Conservation (phyloP, 2,888 invertebrate genomes). For the Mimas tiliae region DNA sequence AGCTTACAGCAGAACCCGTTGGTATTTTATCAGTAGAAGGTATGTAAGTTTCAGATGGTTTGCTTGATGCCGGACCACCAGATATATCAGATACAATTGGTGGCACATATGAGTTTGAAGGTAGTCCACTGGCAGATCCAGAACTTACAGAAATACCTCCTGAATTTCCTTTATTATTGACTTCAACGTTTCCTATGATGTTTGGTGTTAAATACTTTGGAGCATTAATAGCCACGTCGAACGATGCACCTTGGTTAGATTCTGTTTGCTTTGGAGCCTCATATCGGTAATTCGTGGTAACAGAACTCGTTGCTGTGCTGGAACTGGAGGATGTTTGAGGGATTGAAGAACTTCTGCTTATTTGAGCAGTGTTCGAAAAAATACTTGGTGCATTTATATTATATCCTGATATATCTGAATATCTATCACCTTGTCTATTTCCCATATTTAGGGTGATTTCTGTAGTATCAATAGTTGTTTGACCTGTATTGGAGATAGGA, state of each 20-base stretch:
- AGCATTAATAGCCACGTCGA: constrained; percentile 62
- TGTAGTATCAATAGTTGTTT: background rate
- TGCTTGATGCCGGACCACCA: background rate
- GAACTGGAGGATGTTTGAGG: constrained; percentile 14
- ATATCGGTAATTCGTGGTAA: constrained; percentile 21
- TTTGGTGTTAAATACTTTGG: constrained; percentile 70
- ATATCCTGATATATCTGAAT: constrained; percentile 11
- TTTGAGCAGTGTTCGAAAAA: background rate
- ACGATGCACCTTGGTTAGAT: constrained; percentile 30
- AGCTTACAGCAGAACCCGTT: background rate
- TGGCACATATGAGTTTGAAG: constrained; percentile 52
- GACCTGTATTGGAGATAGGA: constrained; percentile 9
- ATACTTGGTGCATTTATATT: background rate
- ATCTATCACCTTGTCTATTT: background rate
- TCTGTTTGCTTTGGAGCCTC: constrained; percentile 13
- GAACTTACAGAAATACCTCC: constrained; percentile 32
- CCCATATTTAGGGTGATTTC: background rate
- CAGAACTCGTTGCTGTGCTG: constrained; percentile 29
- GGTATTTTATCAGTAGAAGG: constrained; percentile 10
- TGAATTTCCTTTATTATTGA: constrained; percentile 37
- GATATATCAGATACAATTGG: constrained; percentile 38
- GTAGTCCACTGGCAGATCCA: constrained; percentile 32
- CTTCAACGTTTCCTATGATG: constrained; percentile 33
- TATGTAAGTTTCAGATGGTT: constrained; percentile 15
- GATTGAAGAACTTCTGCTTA: background rate